A percentile compares a stretch with the other conserved stretches of the same genome.
Evolutionary conservation across 2,888 invertebrate species (phyloP).

Genomic region (Aquatica leii): DNA sequence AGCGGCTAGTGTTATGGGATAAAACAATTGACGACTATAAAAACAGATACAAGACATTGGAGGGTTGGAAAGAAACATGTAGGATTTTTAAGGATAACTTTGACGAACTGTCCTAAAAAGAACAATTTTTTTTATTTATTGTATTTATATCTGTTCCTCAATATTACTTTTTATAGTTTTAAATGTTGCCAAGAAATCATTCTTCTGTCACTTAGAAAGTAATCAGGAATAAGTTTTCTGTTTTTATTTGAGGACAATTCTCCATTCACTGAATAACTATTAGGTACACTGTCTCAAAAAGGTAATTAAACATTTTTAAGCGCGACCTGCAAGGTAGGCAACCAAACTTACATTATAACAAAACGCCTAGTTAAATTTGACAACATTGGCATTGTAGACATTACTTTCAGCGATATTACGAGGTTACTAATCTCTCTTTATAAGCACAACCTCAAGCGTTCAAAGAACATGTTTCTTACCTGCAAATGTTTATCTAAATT

Average conservation of each 20-base stretch:
- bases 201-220: constrained; percentile 4
- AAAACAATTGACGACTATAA: neutral
- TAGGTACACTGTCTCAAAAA: too few species aligned
- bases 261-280: neutral
- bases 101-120: neutral
- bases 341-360: too few species aligned
- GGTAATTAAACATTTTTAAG: too few species aligned
- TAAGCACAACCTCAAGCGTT: too few species aligned
- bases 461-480: too few species aligned
- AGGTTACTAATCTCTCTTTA: too few species aligned
- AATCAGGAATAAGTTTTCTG: neutral
- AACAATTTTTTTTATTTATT: neutral
- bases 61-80: neutral
- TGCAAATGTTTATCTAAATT: too few species aligned
- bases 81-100: neutral
- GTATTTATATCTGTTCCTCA: neutral
- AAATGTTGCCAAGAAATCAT: constrained; percentile 6
- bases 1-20: neutral
- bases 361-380: too few species aligned
- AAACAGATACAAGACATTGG: neutral
- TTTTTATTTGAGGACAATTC: constrained; percentile 5
- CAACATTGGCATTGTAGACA: too few species aligned
- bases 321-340: too few species aligned
- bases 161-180: neutral
- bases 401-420: too few species aligned